A percentile compares a stretch with the other conserved stretches of the same genome.
These are phyloP conservation scores for Nipponia nippon DNA, from an alignment of 2,113 vertebrate species.

Conservation along the genomic window DNA sequence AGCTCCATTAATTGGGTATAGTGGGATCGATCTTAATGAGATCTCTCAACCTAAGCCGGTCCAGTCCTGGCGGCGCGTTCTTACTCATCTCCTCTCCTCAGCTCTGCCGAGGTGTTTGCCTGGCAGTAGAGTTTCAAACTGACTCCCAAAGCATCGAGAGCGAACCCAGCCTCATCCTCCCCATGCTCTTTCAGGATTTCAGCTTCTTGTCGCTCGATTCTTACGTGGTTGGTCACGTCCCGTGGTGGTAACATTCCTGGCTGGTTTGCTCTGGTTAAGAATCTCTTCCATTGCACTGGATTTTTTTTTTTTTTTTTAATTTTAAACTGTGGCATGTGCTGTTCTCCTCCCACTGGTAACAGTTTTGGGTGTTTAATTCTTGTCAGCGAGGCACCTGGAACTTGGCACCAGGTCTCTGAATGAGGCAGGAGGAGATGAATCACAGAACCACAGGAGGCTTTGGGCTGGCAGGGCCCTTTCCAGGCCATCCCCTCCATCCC, in stretches of 20 bases:
- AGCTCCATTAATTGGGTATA: too few relatives aligned
- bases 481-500: too few relatives aligned
- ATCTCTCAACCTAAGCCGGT: too few relatives aligned
- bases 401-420: not conserved
- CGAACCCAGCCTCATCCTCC: not conserved
- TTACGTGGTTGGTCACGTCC: rapidly evolving
- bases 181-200: not conserved
- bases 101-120: too few relatives aligned
- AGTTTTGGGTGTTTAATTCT: not conserved
- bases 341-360: not conserved
- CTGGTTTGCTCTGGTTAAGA: not conserved
- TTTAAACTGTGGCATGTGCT: not conserved
- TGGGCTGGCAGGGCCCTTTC: too few relatives aligned
- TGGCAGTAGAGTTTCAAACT: not conserved
- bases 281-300: not conserved
- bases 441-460: too few relatives aligned
- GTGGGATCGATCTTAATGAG: too few relatives aligned
- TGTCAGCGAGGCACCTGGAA: not conserved
- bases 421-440: not conserved
- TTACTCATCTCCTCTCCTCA: too few relatives aligned
- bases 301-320: not conserved
- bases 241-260: not conserved
- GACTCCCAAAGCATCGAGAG: not conserved
- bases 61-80: too few relatives aligned
- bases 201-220: not conserved